Percentiles rank a stretch among this genome's conserved stretches.
phyloP scores from a whole-genome alignment of 2,113 vertebrate genomes.

The Hiodon tergisus region DNA sequence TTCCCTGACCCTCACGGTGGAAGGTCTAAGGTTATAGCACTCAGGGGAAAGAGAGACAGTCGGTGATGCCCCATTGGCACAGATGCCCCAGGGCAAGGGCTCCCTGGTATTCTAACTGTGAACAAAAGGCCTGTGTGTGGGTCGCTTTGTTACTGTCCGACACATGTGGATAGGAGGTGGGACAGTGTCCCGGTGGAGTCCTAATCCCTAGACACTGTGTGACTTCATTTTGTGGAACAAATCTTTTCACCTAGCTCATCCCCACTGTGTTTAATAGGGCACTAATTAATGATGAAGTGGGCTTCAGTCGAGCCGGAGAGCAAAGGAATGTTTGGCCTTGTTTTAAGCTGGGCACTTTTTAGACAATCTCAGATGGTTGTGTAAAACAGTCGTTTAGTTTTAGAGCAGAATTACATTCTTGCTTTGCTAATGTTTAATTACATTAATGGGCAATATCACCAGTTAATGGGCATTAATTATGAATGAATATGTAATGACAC shows the following conservation, averaged over 20 bases:
- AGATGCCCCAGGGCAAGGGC: slow-evolving; percentile 44
- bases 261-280: slow-evolving; percentile 27
- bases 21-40: slow-evolving; percentile 53
- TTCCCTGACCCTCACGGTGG: slow-evolving; percentile 54
- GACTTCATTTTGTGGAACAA: slow-evolving; percentile 43
- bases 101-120: slow-evolving; percentile 48
- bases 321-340: slow-evolving; percentile 14
- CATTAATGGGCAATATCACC: slow-evolving; percentile 72
- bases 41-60: slow-evolving; percentile 47
- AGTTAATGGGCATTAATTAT: slow-evolving; percentile 69
- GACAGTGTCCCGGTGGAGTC: slow-evolving; percentile 21
- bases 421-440: slow-evolving; percentile 65
- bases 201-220: slow-evolving; percentile 41
- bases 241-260: slow-evolving; percentile 27
- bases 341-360: slow-evolving; percentile 18
- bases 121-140: slow-evolving; percentile 59
- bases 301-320: neutral
- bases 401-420: slow-evolving; percentile 45
- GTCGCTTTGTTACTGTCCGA: slow-evolving; percentile 41
- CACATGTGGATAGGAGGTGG: slow-evolving; percentile 44
- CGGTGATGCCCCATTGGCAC: slow-evolving; percentile 34
- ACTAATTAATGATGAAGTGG: slow-evolving; percentile 36
- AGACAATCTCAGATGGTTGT: slow-evolving; percentile 29
- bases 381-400: slow-evolving; percentile 40
- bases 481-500: slow-evolving; percentile 71